A percentile compares a stretch with the other conserved stretches of the same genome.
phyloP scores from a whole-genome alignment of 2,797 vertebrate species.

The Poecilia velifera region DNA sequence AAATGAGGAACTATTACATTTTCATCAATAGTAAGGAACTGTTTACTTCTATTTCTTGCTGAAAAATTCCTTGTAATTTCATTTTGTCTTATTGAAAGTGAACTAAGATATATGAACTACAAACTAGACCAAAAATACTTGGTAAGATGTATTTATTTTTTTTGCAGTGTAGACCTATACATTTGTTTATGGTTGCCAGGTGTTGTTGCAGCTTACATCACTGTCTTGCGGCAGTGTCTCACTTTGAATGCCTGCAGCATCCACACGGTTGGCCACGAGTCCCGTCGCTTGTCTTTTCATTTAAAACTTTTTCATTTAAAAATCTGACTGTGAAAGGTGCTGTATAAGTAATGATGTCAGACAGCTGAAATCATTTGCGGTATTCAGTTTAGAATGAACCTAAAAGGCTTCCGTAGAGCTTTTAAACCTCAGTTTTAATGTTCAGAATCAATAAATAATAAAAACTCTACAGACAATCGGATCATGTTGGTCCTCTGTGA shows the following conservation, averaged over 20 bases:
- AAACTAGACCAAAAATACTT: too few relatives aligned
- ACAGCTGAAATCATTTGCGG: not conserved
- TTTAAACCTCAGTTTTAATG: not conserved
- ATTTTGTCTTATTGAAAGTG: too few relatives aligned
- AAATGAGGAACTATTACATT: too few relatives aligned
- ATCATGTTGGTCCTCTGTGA: slow-evolving; percentile 19
- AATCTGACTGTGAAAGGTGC: too few relatives aligned
- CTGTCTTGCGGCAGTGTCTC: slow-evolving; percentile 46
- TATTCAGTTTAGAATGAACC: not conserved
- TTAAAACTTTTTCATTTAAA: slow-evolving; percentile 13
- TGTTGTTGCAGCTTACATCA: slow-evolving; percentile 55
- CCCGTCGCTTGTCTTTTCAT: slow-evolving; percentile 19
- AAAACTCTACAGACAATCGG: not conserved
- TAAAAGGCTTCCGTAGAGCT: slow-evolving; percentile 4
- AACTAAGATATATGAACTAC: too few relatives aligned
- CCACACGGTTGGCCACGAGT: slow-evolving; percentile 8
- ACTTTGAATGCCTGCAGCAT: slow-evolving; percentile 39
- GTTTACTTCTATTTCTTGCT: too few relatives aligned
- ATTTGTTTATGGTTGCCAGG: slow-evolving; percentile 33
- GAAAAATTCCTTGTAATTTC: too few relatives aligned
- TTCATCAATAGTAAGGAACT: too few relatives aligned
- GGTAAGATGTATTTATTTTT: too few relatives aligned
- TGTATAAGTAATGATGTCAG: too few relatives aligned
- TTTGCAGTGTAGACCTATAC: not conserved
- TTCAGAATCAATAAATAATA: slow-evolving; percentile 3